Percentiles rank a stretch among this genome's conserved stretches.
These are phyloP conservation scores for Mantis religiosa DNA, from an alignment of 2,888 invertebrate genomes.

Conservation along the genomic window DNA sequence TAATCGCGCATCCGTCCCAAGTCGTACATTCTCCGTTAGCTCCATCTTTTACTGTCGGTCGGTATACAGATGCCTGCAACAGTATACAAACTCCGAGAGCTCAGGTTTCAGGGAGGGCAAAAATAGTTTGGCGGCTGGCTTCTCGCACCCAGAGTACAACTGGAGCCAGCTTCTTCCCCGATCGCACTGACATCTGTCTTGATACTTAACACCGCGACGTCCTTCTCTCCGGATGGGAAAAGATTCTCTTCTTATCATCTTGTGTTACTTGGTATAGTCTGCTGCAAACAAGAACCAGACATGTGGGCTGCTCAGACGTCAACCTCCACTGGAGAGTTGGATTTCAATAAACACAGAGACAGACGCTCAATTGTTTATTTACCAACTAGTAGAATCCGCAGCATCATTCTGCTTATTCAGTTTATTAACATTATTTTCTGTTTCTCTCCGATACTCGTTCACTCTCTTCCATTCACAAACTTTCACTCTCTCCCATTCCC, in stretches of 20 bases:
- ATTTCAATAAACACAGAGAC: too few relatives aligned
- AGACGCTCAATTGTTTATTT: too few relatives aligned
- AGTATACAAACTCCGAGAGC: conserved; percentile 17
- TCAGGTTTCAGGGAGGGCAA: conserved; percentile 12
- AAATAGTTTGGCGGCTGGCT: conserved; percentile 12
- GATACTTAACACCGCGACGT: conserved; percentile 1
- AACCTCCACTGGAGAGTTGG: too few relatives aligned
- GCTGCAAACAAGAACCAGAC: not conserved
- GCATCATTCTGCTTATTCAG: too few relatives aligned
- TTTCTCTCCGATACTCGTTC: too few relatives aligned
- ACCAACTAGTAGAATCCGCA: too few relatives aligned
- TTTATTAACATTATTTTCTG: too few relatives aligned
- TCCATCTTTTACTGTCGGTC: conserved; percentile 6
- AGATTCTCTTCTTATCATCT: not conserved
- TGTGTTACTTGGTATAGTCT: not conserved
- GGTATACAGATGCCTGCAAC: conserved; percentile 12
- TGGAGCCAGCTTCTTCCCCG: not conserved
- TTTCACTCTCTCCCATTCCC: too few relatives aligned
- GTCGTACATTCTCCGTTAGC: not conserved
- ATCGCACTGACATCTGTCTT: conserved; percentile 1
- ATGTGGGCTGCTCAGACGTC: not conserved
- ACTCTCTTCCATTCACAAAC: too few relatives aligned
- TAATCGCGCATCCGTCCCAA: not conserved
- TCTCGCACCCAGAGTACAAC: not conserved
- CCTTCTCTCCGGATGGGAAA: not conserved